Evolutionary conservation across 2,113 vertebrate genomes (phyloP), one percentile per base, ranked within the genome.

Genomic region (Ophiodon elongatus): DNA sequence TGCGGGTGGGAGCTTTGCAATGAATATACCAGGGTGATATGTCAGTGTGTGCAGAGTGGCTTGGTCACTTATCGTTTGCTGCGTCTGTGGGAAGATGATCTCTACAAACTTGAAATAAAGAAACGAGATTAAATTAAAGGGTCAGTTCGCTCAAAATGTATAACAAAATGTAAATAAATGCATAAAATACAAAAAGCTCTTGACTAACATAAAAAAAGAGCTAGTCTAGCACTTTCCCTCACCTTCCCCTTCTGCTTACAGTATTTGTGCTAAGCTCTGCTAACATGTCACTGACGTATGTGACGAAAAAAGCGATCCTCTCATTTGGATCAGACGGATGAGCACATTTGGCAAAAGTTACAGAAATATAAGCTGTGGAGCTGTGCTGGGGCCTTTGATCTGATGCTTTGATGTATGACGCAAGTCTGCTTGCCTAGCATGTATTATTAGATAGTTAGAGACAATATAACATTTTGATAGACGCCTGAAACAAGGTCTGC

Each of bases 21-120:
- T 85, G 68, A 59, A 33, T 52, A 25, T 31, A 62, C 6, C 25
- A 29, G 41, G 31, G 39, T 67, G 31, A 69, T 33, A 37, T 66
- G 31, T 54, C 57, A 19, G 65, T 25, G n/a, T 62, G 65, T 57
- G 56, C 39, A 56, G 39, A 47, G 31, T 23, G 50, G 47, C 33
- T 75, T 10, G 10, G n/a, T 37, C 45, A 33, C 69, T 79, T 71
- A 43, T 81, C 21, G 17, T 45, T 69, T 47, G 31, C 74, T 56
- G 2, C 33, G 15, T 52, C 65, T 47, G 31, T 31, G 29, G 39
- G 37, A 67, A 60, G 23, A 43, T 76, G n/a, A 73, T 27, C 17
- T 15, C 15, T 15, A 6, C 17, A 60, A 11, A 8, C 19, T 19
- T 4, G 3, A 29, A 25, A 29, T 59, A 15, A 9, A 17, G 4